Base-by-base conservation (phyloP, 2,797 vertebrate genomes). In the Pseudomugil tenellus region DNA sequence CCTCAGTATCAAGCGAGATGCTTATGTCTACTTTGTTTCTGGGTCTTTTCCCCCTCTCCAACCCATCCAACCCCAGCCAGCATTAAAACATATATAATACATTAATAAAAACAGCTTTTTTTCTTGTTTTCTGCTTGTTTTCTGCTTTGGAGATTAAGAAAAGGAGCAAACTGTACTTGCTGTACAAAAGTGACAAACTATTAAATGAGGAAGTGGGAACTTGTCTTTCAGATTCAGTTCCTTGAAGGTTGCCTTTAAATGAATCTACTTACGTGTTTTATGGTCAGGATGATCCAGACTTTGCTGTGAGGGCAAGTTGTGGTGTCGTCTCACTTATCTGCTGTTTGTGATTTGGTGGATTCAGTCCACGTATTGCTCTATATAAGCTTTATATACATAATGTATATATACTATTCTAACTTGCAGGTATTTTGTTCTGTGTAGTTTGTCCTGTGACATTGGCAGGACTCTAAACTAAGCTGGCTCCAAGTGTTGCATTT, bases 211-310 rank as follows among this genome's bases (percentile, higher is more conserved):
- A 95, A 95, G 87, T 91, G 82, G 76, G 76, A 87, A 78, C 68
- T 83, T 84, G 77, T 88, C 86, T 93, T 91, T 94, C 90, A 92
- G 93, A 94, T 94, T 95, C 94, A 91, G 91, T 95, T 95, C 94
- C 93, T 84, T 89, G 85, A 90, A 70, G 75, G 58, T 19, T 64
- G 73, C 76, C 74, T 91, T 90, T 86, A 91, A 90, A 92, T 82
- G 67, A 83, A 80, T 92, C 80, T 76, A 64, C 85, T 63, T 80
- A 76, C 63, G 67, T 79, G 78, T 77, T 65, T 52, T 57, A 74
- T 63, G 72, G 70, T 78, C 70, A 70, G 80, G 74, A 80, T 74
- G 46, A 77, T 78, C 84, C 78, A 74, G 46, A 68, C 29, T 35
- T 63, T 19, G 17, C 19, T 39, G 13, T 21, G 7, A 53, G 49